These are phyloP conservation scores for Sclerurus mexicanus DNA, from an alignment of 2,113 vertebrate genomes.

Conservation along the genomic window DNA sequence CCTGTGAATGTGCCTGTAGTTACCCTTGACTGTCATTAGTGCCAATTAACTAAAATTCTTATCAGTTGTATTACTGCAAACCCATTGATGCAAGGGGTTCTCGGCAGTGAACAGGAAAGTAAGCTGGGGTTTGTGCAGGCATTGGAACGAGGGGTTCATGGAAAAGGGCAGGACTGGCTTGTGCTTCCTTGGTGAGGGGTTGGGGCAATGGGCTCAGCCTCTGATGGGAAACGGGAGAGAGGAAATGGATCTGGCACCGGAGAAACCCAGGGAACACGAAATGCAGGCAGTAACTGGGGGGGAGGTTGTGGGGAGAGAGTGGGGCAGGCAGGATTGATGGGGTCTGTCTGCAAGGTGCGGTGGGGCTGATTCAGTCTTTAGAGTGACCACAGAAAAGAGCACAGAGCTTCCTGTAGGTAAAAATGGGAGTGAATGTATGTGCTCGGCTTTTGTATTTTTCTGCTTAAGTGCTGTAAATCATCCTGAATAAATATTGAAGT, in stretches of 20 bases:
- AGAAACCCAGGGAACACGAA: background rate
- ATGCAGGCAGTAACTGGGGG: background rate
- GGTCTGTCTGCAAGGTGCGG: background rate
- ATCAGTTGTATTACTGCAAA: background rate
- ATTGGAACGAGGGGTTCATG: background rate
- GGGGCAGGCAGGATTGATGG: background rate
- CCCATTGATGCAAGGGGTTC: background rate
- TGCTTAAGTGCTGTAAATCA: background rate
- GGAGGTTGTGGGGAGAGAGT: background rate
- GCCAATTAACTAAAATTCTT: slow-evolving; percentile 37
- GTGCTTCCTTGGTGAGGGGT: rapidly evolving
- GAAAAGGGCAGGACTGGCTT: background rate
- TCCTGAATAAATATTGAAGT: background rate
- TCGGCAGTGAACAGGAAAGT: background rate
- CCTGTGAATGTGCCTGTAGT: background rate
- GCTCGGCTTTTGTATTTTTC: background rate
- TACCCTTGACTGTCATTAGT: slow-evolving; percentile 31
- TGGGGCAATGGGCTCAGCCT: background rate
- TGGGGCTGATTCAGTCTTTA: background rate
- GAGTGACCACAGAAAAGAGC: background rate
- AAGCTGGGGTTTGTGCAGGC: background rate
- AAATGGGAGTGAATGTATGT: background rate
- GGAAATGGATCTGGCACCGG: background rate
- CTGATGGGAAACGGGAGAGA: background rate
- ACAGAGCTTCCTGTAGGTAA: rapidly evolving